These are phyloP conservation scores for Heliconius sara DNA, from an alignment of 2,888 invertebrate genomes.

Conservation along the genomic window DNA sequence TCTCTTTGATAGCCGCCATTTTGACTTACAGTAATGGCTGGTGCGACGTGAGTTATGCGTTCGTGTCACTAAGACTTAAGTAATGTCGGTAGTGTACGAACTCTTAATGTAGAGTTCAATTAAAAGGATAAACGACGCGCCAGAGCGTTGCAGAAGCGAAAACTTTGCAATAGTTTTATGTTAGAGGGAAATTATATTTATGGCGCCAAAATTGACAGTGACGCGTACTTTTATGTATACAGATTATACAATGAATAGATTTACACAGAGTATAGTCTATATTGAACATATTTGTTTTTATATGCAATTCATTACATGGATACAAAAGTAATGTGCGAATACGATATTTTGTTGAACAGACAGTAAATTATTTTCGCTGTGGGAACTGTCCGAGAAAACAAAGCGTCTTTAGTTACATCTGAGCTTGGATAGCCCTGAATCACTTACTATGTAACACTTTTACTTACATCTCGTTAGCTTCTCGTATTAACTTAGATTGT, in stretches of 20 bases:
- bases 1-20: conserved; percentile 83
- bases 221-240: conserved; percentile 45
- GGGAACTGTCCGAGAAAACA: conserved; percentile 82
- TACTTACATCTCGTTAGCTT: conserved; percentile 42
- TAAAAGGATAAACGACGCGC: conserved; percentile 58
- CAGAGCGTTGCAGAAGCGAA: conserved; percentile 40
- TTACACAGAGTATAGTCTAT: not conserved
- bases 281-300: conserved; percentile 27
- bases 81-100: conserved; percentile 71
- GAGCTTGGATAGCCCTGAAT: conserved; percentile 64
- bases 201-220: conserved; percentile 31
- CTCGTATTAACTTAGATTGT: conserved; percentile 33
- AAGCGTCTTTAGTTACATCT: conserved; percentile 79
- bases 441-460: conserved; percentile 59
- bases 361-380: conserved; percentile 79
- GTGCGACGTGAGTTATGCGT: conserved; percentile 76
- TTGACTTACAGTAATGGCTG: conserved; percentile 80
- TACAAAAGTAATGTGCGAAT: conserved; percentile 54
- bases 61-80: conserved; percentile 73
- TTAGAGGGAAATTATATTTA: conserved; percentile 8
- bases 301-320: conserved; percentile 42
- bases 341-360: conserved; percentile 76
- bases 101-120: conserved; percentile 69
- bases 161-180: conserved; percentile 22
- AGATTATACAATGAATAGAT: conserved; percentile 25